Base-by-base conservation (phyloP, 2,797 vertebrate genomes). In the Peromyscus nudipes region DNA sequence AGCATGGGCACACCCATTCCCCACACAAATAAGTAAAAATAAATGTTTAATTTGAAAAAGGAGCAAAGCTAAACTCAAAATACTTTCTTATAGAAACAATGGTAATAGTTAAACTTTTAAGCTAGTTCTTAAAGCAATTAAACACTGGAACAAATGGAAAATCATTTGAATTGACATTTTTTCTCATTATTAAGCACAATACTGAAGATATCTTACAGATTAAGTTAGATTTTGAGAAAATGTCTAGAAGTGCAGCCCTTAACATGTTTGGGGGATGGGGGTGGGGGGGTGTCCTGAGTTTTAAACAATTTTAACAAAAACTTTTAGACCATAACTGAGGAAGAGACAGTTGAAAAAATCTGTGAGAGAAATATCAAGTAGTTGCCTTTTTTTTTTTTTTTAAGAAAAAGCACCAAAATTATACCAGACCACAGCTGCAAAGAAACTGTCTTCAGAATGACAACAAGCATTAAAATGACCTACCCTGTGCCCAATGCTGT, bases 351-450 rank as follows among this genome's bases (percentile, higher is more conserved):
- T 69, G 43, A 37, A 65, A 17, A 83, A 86, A 69, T 52, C 29
- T 69, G 46, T 86, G 34, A 52, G 12, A 69, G 31, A 52, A 85
- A 85, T 49, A 85, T 23, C 31, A 49, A 86, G 34, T n/a, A n/a
- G 12, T 69, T 34, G 49, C 25, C 75, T 40, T 43, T 43, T 75
- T 75, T 49, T 76, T 76, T 49, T 77, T 57, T 75, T 80, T 25
- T 29, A 79, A 97, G 43, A 94, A 97, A 97, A 86, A 37, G 23
- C 71, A 97, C 40, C 91, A 94, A 91, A 91, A 96, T 93, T 91
- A 96, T 89, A 95, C 37, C 62, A 95, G 82, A 67, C 31, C 69
- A 94, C 34, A 96, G 80, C 73, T 96, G 43, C 69, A 84, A 62
- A 89, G n/a, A 52, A 89, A 85, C 84, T 40, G 13, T 86, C 90